Conservation (phyloP, 2,113 vertebrate species). For the Catagonus wagneri region DNA sequence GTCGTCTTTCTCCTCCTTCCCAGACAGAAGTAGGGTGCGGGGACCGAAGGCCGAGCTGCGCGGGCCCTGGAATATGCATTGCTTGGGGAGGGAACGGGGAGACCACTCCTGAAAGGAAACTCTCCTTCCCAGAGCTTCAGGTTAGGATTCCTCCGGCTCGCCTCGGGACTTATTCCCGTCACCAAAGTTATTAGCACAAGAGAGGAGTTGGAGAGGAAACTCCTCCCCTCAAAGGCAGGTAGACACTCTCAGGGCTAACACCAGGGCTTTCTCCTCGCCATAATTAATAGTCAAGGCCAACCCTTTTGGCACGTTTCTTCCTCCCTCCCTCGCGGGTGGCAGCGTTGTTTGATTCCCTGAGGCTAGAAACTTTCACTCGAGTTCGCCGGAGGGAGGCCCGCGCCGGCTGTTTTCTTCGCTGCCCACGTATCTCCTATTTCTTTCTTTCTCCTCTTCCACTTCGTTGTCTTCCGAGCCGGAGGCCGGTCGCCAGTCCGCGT, state of each 20-base stretch:
- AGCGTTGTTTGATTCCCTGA: constrained; percentile 45
- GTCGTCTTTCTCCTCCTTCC: neutral
- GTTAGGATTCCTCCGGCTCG: neutral
- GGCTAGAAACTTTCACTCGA: constrained; percentile 80
- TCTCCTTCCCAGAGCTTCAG: neutral
- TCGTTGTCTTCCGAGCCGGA: constrained; percentile 60
- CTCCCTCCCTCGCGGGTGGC: constrained; percentile 57
- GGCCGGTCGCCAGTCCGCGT: constrained; percentile 75
- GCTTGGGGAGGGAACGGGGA: neutral
- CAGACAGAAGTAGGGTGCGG: neutral
- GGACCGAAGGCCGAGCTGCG: neutral
- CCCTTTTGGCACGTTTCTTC: constrained; percentile 63
- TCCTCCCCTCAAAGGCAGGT: constrained; percentile 66
- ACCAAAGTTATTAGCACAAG: neutral
- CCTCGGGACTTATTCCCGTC: neutral
- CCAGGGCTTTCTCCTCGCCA: neutral
- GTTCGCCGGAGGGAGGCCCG: constrained; percentile 33
- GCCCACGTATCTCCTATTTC: neutral
- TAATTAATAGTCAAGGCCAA: constrained; percentile 69
- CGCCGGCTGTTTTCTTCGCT: neutral
- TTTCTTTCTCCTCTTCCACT: neutral
- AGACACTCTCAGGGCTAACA: neutral
- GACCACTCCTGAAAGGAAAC: neutral
- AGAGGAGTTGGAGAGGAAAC: neutral
- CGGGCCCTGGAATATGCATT: neutral